A percentile compares a stretch with the other conserved stretches of the same genome.
These are phyloP conservation scores for Muscicapa striata DNA, from an alignment of 2,797 vertebrate species.

Conservation along the genomic window DNA sequence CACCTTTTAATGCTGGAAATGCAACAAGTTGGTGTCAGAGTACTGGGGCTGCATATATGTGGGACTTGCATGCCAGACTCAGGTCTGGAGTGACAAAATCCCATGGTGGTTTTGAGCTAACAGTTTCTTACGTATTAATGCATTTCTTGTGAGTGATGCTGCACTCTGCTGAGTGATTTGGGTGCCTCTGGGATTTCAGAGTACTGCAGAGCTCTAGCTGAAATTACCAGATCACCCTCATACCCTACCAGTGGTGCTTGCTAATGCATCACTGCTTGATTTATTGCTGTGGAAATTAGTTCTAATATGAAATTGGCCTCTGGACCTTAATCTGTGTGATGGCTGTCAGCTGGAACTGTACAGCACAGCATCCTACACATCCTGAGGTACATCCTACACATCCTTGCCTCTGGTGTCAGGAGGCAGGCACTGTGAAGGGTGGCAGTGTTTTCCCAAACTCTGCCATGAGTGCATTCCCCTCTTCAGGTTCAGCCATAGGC, in stretches of 20 bases:
- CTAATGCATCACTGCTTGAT: not conserved
- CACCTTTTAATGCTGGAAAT: not conserved
- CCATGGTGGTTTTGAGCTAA: not conserved
- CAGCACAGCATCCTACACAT: not conserved
- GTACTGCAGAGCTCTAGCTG: not conserved
- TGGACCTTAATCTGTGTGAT: not conserved
- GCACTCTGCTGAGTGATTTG: not conserved
- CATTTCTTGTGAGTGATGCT: not conserved
- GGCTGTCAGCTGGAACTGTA: not conserved
- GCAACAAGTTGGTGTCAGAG: not conserved
- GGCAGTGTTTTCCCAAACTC: not conserved
- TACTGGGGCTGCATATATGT: not conserved
- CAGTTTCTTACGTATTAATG: not conserved
- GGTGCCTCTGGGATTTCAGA: not conserved
- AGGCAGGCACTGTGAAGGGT: not conserved
- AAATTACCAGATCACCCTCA: not conserved
- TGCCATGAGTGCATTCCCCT: fast-evolving
- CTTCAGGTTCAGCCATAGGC: not conserved
- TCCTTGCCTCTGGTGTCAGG: not conserved
- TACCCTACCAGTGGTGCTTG: not conserved
- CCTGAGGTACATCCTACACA: too few species aligned
- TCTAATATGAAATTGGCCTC: not conserved
- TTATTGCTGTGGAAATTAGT: not conserved
- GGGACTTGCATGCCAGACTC: not conserved
- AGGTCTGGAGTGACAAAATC: not conserved